Evolutionary conservation across 23 tunicate species (phyloP), one percentile per base, ranked within the genome.

Genomic region (Phallusia fumigata): DNA sequence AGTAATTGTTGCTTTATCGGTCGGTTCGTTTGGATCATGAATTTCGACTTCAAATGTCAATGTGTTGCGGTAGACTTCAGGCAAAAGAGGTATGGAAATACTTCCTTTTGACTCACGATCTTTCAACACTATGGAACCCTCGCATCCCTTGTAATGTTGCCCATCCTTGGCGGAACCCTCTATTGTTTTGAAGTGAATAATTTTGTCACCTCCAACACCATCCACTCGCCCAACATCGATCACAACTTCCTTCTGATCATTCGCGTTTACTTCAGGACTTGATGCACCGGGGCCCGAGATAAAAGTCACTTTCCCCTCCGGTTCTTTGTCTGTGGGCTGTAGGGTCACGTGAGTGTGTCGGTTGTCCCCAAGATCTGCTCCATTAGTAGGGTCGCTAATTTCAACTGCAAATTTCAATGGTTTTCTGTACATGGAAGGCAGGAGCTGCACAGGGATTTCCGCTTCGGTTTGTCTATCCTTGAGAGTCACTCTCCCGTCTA

Each of bases 81-180:
- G 64, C 44, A 80, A 52, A n/a, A 92, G 50, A 31, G 80, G 86
- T 15, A 92, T 74, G 33, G 33, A 74, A 35, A 92, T 81, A 0
- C 73, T n/a, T 18, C 64, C 82, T 34, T 28, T 33, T 2, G 53
- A 45, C 30, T 85, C 80, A 30, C 93, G 81, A 58, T 89, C 88
- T 34, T 80, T 73, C 35, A 89, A 82, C 3, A 32, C 30, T 32
- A 94, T 18, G 32, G 35, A 64, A n/a, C 90, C 91, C 30, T 82
- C 80, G 19, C 72, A 50, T 32, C 75, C 90, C 18, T 36, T 52
- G 50, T 90, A 94, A 85, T 89, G 94, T 30, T 49, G 49, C 2
- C 88, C 98, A 0, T 73, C 88, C 22, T 76, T 76, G 2, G 98
- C 98, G 11, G 98, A 81, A 33, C 76, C 89, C 51, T 89, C 98